Evolutionary conservation across 2,113 vertebrate species (phyloP), one percentile per base, ranked within the genome.

Genomic region (Apteryx mantelli): DNA sequence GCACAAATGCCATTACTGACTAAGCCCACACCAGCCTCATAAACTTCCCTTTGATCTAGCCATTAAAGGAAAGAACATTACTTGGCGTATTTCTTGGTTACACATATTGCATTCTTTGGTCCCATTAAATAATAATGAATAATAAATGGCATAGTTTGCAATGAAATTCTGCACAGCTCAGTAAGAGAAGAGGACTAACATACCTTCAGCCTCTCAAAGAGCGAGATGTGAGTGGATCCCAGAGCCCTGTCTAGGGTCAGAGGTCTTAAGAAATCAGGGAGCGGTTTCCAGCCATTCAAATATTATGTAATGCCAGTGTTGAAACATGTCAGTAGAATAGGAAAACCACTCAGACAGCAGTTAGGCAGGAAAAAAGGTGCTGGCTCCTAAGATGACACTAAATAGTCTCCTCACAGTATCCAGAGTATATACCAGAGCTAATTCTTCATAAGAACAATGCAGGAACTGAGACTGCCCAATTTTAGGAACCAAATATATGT

Each of bases 81-180:
- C 96, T 95, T 96, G 96, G 96, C 94, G 92, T 91, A 95, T 94
- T 93, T 92, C 95, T 96, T 96, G 95, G 96, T 96, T 96, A 95
- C 97, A 96, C 92, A 91, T 88, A 92, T 55, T 96, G 96, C 91
- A 94, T 97, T 93, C 91, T 94, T 97, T 89, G 88, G 91, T 97
- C 69, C 86, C 83, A 94, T 97, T 96, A 97, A 97, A 97, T 94
- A 96, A 96, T 97, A 96, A 97, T 97, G 93, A 97, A 97, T 96
- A 95, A 96, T 96, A 97, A 96, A 95, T 97, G 80, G 80, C 10
- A 6, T 86, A 9, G 61, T 96, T 91, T 94, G 92, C 91, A 96
- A 94, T 74, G 81, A 78, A 91, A 92, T 95, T 94, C 88, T 91
- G 92, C 86, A 86, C 46, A 91, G 73, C 91, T 95, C 82, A 93